Conservation (phyloP, 1,140 invertebrate genomes). For the Anoplolepis gracilipes region DNA sequence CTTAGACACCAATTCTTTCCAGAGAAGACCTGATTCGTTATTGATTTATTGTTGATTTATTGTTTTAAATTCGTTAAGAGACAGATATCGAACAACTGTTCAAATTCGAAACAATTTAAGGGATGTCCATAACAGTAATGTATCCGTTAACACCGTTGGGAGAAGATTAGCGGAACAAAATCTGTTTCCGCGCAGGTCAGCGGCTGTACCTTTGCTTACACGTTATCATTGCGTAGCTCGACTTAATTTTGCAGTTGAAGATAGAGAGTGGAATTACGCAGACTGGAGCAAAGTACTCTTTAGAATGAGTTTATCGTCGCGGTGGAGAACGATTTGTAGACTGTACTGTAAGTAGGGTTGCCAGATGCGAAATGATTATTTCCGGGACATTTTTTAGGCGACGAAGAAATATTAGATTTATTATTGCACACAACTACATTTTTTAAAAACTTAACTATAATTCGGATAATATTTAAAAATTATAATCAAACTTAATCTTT, state of each 20-base stretch:
- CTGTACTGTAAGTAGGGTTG: not conserved
- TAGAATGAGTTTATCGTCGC: slow-evolving; percentile 23
- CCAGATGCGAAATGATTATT: no score
- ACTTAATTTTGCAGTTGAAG: slow-evolving; percentile 4
- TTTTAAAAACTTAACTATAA: no score
- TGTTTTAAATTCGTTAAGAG: slow-evolving; percentile 24
- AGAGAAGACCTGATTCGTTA: not conserved
- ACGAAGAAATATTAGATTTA: no score
- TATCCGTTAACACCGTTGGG: not conserved
- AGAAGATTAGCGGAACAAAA: slow-evolving; percentile 3
- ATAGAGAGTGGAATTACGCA: not conserved
- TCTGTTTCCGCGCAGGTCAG: not conserved
- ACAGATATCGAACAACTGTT: not conserved
- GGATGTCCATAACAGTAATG: not conserved
- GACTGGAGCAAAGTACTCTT: not conserved
- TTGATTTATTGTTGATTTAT: not conserved
- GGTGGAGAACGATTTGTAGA: not conserved
- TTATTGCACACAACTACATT: no score
- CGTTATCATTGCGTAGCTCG: not conserved
- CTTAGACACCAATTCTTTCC: not conserved
- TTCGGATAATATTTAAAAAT: no score
- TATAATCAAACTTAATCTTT: no score
- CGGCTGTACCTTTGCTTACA: slow-evolving; percentile 18
- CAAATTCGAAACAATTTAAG: slow-evolving; percentile 26
- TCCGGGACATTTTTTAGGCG: no score